Evolutionary conservation across 1,140 invertebrate species (phyloP).

Genomic region (Andricus grossulariae): DNA sequence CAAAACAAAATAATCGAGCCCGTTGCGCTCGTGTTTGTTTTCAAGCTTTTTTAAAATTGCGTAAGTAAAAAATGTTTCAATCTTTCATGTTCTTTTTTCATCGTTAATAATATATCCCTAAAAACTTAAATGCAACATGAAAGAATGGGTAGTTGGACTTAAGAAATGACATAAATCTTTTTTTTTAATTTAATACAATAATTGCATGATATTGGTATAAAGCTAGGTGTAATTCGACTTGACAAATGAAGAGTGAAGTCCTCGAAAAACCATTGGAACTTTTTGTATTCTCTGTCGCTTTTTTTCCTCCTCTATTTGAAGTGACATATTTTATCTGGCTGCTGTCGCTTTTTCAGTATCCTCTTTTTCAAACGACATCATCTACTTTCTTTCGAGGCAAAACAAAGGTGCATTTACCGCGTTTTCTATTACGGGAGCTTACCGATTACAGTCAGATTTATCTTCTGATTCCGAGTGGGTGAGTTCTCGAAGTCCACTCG

Average conservation of each 20-base stretch:
- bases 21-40: too few species aligned
- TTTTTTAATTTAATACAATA: too few species aligned
- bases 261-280: not conserved
- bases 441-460: constrained; percentile 79
- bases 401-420: not conserved
- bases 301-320: not conserved
- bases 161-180: too few species aligned
- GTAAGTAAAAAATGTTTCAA: too few species aligned
- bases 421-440: constrained; percentile 50
- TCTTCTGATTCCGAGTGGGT: constrained; percentile 76
- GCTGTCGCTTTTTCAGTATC: not conserved
- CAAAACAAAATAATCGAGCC: too few species aligned
- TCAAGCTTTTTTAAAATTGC: too few species aligned
- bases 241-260: not conserved
- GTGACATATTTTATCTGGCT: not conserved
- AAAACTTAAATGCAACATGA: too few species aligned
- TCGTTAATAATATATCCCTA: too few species aligned
- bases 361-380: not conserved
- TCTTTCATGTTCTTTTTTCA: too few species aligned
- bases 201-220: too few species aligned
- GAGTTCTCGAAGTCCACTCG: constrained; percentile 79
- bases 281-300: not conserved
- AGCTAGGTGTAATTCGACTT: not conserved
- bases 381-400: not conserved
- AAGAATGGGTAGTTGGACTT: too few species aligned